A percentile compares a stretch with the other conserved stretches of the same genome.
These are phyloP conservation scores for Coryphaenoides rupestris DNA, from an alignment of 2,113 vertebrate genomes.

Conservation along the genomic window DNA sequence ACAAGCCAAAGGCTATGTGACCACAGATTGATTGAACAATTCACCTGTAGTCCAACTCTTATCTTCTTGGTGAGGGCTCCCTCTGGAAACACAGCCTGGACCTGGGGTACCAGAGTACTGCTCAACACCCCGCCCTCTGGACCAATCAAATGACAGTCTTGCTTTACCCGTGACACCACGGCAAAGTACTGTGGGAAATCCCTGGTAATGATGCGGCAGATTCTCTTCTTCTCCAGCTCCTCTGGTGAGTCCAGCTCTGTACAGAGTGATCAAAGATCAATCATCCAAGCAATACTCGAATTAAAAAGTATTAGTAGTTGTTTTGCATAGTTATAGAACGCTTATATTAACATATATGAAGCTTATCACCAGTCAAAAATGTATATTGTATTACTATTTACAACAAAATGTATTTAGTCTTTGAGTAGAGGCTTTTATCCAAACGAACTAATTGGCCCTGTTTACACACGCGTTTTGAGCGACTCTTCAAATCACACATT, in stretches of 20 bases:
- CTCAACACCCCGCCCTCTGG: constrained; percentile 94
- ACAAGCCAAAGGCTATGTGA: not conserved
- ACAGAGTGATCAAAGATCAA: constrained; percentile 6
- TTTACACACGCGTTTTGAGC: too few species aligned
- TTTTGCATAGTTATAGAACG: not conserved
- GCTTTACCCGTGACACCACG: constrained; percentile 92
- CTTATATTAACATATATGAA: too few species aligned
- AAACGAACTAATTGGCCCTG: too few species aligned
- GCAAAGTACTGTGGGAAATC: constrained; percentile 99
- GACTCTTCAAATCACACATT: too few species aligned
- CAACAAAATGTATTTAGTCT: too few species aligned
- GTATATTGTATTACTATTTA: too few species aligned
- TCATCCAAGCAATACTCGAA: not conserved
- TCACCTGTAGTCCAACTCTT: constrained; percentile 94
- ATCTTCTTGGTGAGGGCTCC: constrained; percentile 95
- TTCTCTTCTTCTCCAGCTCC: constrained; percentile 93
- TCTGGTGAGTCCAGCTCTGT: constrained; percentile 90
- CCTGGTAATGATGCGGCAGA: constrained; percentile 95
- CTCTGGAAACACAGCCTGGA: constrained; percentile 95
- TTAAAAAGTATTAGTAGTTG: not conserved
- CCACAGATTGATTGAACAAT: not conserved
- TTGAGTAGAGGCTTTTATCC: too few species aligned
- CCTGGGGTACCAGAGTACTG: constrained; percentile 91
- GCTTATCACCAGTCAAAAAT: too few species aligned
- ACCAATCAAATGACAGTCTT: constrained; percentile 96